A percentile compares a stretch with the other conserved stretches of the same genome.
These are phyloP conservation scores for Lycia hirtaria DNA, from an alignment of 2,888 invertebrate species.

Conservation along the genomic window DNA sequence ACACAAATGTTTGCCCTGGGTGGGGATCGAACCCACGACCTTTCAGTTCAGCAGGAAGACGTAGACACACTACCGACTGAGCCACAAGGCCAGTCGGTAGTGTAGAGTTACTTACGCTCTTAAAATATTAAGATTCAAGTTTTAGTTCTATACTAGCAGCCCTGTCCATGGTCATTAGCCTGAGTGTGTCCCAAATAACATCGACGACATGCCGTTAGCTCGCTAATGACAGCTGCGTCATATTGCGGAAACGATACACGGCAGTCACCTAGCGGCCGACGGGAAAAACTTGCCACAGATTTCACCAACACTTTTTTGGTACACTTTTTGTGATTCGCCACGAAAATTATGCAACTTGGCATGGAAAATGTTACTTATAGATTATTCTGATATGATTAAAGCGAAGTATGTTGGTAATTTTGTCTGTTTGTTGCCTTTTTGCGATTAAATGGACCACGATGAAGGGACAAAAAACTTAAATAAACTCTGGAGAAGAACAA, in stretches of 20 bases:
- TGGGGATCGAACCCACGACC: no score
- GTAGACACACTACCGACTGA: no score
- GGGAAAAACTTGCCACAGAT: slow-evolving; percentile 24
- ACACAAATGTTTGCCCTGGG: no score
- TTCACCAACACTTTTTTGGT: slow-evolving; percentile 3
- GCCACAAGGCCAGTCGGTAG: no score
- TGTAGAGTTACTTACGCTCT: no score
- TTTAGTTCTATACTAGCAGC: slow-evolving; percentile 7
- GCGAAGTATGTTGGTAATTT: no score
- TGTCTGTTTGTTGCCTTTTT: no score
- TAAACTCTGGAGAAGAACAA: no score
- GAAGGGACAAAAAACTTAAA: no score
- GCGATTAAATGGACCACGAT: no score
- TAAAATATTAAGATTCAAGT: neutral
- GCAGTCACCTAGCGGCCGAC: slow-evolving; percentile 21
- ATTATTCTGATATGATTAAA: no score
- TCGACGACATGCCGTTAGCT: slow-evolving; percentile 45
- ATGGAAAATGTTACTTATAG: neutral
- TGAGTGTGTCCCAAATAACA: slow-evolving; percentile 60
- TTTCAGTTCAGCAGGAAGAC: no score
- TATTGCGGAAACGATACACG: slow-evolving; percentile 42
- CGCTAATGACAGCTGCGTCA: slow-evolving; percentile 56
- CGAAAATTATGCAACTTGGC: neutral
- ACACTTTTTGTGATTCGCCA: neutral
- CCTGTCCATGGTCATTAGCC: slow-evolving; percentile 47